A percentile compares a stretch with the other conserved stretches of the same genome.
Evolutionary conservation across 64 coral and sea anemone species (phyloP).

Genomic region (Stichodactyla helianthus): DNA sequence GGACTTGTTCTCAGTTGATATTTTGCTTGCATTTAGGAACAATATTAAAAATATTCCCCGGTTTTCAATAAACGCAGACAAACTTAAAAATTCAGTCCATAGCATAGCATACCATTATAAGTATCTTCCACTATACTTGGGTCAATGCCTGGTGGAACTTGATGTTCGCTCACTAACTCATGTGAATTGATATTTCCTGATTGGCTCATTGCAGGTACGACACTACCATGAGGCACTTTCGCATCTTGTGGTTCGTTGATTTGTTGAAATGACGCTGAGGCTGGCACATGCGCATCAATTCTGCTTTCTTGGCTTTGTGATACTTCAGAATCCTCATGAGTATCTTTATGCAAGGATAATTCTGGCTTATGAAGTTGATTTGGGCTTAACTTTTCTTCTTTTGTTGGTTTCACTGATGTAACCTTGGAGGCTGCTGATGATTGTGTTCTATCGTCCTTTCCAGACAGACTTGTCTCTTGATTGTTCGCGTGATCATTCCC

Average conservation of each 20-base stretch:
- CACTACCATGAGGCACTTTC: not conserved
- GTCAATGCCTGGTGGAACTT: not conserved
- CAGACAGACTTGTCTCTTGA: not conserved
- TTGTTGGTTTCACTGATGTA: not conserved
- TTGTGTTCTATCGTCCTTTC: not conserved
- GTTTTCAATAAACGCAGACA: too few species aligned
- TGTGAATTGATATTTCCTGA: not conserved
- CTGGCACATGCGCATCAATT: not conserved
- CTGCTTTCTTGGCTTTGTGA: not conserved
- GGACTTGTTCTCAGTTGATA: too few species aligned
- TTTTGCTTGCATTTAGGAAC: too few species aligned
- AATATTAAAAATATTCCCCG: too few species aligned
- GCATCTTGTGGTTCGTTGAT: not conserved
- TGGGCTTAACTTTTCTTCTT: not conserved
- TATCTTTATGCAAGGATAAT: not conserved
- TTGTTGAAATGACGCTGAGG: not conserved
- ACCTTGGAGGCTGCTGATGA: too few species aligned
- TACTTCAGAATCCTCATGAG: not conserved
- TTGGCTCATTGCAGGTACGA: not conserved
- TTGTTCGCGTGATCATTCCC: not conserved
- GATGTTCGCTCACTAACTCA: not conserved
- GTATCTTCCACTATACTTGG: conserved; percentile 8
- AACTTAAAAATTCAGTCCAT: not conserved
- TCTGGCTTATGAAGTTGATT: not conserved
- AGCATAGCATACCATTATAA: not conserved